Conservation (phyloP, 2,113 vertebrate species). For the Eonycteris spelaea region DNA sequence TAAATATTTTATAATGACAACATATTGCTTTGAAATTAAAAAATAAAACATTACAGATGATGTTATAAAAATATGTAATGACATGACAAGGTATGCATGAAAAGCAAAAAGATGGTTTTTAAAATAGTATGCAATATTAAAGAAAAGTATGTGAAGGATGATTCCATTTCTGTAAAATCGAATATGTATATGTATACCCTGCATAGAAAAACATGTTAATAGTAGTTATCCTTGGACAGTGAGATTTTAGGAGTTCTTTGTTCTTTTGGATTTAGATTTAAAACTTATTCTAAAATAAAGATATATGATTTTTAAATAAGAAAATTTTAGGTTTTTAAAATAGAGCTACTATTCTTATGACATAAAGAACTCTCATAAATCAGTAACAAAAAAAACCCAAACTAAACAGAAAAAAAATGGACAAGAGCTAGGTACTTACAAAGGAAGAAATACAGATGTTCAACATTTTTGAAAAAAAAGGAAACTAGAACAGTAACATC, state of each 20-base stretch:
- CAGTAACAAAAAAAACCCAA: not conserved
- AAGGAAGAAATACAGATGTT: not conserved
- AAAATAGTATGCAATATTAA: not conserved
- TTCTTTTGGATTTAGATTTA: not conserved
- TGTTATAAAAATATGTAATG: not conserved
- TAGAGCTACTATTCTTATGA: not conserved
- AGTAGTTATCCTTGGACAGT: not conserved
- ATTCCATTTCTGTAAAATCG: not conserved
- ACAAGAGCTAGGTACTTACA: not conserved
- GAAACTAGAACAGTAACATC: not conserved
- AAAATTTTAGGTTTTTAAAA: not conserved
- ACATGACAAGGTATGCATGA: not conserved
- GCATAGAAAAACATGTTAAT: not conserved
- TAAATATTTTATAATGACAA: conserved; percentile 5
- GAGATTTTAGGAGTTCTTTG: not conserved
- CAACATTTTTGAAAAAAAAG: not conserved
- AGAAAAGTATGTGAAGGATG: not conserved
- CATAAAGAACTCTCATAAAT: conserved; percentile 14
- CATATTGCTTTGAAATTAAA: not conserved
- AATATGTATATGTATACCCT: not conserved
- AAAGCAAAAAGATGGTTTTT: conserved; percentile 22
- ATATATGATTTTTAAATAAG: not conserved
- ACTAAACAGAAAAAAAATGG: conserved; percentile 15
- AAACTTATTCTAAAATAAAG: not conserved
- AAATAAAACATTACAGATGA: not conserved